Evolutionary conservation across 2,797 vertebrate genomes (phyloP), one percentile per base, ranked within the genome.

Genomic region (Apogon talboti): DNA sequence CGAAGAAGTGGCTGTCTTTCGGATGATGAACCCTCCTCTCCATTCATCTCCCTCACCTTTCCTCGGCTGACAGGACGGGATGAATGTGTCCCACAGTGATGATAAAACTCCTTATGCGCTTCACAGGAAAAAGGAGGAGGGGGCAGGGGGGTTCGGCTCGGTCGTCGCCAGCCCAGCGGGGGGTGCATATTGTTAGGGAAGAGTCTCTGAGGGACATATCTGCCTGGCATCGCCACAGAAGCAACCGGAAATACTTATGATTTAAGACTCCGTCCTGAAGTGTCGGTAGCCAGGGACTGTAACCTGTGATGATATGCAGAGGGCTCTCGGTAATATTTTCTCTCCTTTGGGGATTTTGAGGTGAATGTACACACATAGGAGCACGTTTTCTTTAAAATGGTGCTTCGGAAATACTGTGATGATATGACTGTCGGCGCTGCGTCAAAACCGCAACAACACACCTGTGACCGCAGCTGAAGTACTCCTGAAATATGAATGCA

Each of bases 31-130:
- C 52, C 77, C 59, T 62, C 38, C 78, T 74, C 28, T 14, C 63
- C 59, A 76, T 78, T 60, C 56, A 62, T 79, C 78, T 71, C 47
- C 60, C 58, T 67, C 82, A 83, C 76, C 73, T 82, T 51, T 53
- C 43, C 58, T 41, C 57, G 62, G 66, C 57, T 81, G 87, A 83
- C 83, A 84, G 82, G 41, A 65, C 11, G 69, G 69, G 66, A 86
- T 74, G 64, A 70, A 74, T 76, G 79, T 43, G 71, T 83, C 74
- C 74, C 72, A 59, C 68, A 40, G 79, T 66, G 80, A 87, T 53
- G 61, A 80, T 57, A 60, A 79, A 82, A 79, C 44, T 28, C 47
- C 44, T 71, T 53, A 40, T 21, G 64, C 49, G 49, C 65, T 56
- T 50, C 45, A 58, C 37, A 42, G 46, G 53, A 6, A 16, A 15